phyloP scores from a whole-genome alignment of 2,888 invertebrate genomes.

The Emesis castigata region DNA sequence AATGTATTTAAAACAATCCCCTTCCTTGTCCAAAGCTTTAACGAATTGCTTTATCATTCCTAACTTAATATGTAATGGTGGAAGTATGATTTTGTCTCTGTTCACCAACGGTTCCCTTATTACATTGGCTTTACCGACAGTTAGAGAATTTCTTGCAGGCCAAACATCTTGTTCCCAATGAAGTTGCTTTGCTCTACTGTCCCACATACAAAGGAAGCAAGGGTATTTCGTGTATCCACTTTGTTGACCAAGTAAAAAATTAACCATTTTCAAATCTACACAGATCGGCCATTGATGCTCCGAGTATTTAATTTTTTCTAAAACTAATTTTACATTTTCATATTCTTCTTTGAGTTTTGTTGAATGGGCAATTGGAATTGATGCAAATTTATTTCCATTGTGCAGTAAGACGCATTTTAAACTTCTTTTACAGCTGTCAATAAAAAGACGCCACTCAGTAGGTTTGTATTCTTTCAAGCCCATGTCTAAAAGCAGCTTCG shows the following conservation, averaged over 20 bases:
- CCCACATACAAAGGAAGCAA: conserved; percentile 21
- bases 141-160: neutral
- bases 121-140: conserved; percentile 11
- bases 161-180: neutral
- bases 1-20: conserved; percentile 11
- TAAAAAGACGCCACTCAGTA: neutral
- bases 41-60: conserved; percentile 13
- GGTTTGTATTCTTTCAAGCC: neutral
- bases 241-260: no score
- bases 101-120: neutral
- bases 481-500: neutral
- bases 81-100: no score
- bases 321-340: neutral
- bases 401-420: neutral
- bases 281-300: no score
- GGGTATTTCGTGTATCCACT: neutral
- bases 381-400: neutral
- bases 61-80: neutral
- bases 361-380: conserved; percentile 19
- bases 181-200: conserved; percentile 16
- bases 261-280: no score
- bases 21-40: conserved; percentile 5
- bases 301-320: conserved; percentile 5
- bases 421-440: neutral
- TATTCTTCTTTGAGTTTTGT: conserved; percentile 11